Base-by-base conservation (phyloP, 2,888 invertebrate species). In the Habrosyne pyritoides region DNA sequence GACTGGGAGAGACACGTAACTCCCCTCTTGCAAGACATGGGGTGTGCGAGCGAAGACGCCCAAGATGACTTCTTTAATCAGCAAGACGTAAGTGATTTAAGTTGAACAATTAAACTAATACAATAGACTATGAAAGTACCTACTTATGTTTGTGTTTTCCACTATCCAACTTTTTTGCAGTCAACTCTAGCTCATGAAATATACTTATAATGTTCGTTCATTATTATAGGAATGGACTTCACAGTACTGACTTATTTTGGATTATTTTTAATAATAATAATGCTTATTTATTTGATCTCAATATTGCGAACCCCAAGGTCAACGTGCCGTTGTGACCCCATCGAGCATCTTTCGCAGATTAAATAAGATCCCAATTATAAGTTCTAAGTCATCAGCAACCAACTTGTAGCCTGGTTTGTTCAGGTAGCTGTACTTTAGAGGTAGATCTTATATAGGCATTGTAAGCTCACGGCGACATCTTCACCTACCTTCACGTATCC, bases 1-100 rank as follows among this genome's bases (percentile, higher is more conserved):
- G 93, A 94, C 82, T 94, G 94, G 94, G 94, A 94, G 84, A 90
- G 93, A 69, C 94, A 94, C 77, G 93, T 94, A 63, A 93, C 93
- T 57, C 93, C 93, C 50, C 91, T 94, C 60, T 87, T 94, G 63
- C 94, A 93, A 79, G 94, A 94, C 75, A 94, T 94, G 92, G 93
- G 92, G 72, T 93, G 93, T 77, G 81, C 91, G 63, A 89, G 85
- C 71, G 92, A 91, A 77, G 93, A 93, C 67, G 89, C 90, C 66
- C 93, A 93, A 74, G 93, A 93, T 68, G 93, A 94, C 84, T 94
- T 93, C 86, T 93, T 94, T 85, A 91, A 87, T 75, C 93, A 93
- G 67, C 94, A 94, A 84, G 94, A 94, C 79, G 94, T 94, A 87
- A 93, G 93, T 92, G 60, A 68, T 68, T 61, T 60, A 52, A 60